phyloP scores from a whole-genome alignment of 1,140 invertebrate species.

The Rhagoletis pomonella region DNA sequence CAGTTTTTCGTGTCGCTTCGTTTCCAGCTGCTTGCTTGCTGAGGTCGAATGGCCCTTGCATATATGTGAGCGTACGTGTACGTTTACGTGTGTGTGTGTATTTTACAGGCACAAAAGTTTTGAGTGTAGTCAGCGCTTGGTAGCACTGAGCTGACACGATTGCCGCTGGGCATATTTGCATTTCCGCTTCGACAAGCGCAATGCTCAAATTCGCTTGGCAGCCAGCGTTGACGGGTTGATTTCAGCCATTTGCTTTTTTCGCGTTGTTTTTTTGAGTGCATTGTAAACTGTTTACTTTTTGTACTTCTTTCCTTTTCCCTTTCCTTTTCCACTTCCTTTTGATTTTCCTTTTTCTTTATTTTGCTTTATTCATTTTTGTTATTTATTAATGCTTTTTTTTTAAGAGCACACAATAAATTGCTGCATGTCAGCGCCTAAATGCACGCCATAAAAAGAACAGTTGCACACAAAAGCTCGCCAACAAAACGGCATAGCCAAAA shows the following conservation, averaged over 20 bases:
- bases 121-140: background rate
- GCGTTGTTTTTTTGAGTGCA: conserved; percentile 33
- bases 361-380: background rate
- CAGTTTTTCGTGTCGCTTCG: conserved; percentile 28
- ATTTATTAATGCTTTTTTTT: background rate
- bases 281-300: conserved; percentile 32
- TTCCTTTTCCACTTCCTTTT: background rate
- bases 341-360: background rate
- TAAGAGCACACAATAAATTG: conserved; percentile 29
- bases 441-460: background rate
- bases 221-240: conserved; percentile 16
- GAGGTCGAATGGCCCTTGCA: background rate
- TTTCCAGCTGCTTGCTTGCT: background rate
- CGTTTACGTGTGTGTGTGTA: background rate
- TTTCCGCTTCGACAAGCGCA: conserved; percentile 51
- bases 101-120: conserved; percentile 1
- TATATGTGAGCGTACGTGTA: background rate
- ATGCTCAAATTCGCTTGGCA: conserved; percentile 39
- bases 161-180: conserved; percentile 48
- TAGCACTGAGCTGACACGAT: conserved; percentile 5
- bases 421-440: conserved; percentile 38
- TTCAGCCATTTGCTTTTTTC: conserved; percentile 27
- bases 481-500: background rate
- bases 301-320: background rate
- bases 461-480: background rate